Evolutionary conservation across 2,888 invertebrate species (phyloP).

Genomic region (Hypena proboscidalis): DNA sequence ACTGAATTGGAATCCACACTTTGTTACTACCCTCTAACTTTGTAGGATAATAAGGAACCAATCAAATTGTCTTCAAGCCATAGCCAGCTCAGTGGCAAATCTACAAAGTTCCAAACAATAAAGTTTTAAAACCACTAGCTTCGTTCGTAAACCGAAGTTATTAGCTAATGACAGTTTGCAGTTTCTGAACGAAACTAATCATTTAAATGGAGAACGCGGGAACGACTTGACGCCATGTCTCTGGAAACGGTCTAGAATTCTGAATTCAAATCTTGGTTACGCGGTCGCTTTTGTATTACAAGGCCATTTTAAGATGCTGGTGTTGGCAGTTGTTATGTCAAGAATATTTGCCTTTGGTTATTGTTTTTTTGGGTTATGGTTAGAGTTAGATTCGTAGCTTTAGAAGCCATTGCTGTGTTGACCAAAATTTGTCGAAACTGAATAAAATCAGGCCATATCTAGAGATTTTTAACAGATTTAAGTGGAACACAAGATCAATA

Average conservation of each 20-base stretch:
- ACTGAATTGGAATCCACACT: no score
- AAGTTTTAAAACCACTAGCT: slow-evolving; percentile 9
- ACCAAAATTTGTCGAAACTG: no score
- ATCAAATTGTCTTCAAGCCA: not conserved
- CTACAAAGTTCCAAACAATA: slow-evolving; percentile 1
- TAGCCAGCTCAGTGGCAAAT: not conserved
- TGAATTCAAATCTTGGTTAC: not conserved
- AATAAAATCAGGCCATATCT: not conserved
- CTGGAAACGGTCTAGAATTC: not conserved
- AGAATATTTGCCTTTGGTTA: no score
- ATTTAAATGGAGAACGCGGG: slow-evolving; percentile 11
- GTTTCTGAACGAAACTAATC: slow-evolving; percentile 12
- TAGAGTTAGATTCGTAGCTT: no score
- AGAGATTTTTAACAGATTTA: not conserved
- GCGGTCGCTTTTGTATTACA: not conserved
- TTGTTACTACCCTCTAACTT: no score
- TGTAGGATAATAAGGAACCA: not conserved
- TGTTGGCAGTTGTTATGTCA: no score
- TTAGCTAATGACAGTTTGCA: slow-evolving; percentile 12
- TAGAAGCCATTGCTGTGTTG: no score
- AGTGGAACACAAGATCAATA: slow-evolving; percentile 1
- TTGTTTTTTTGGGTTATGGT: no score
- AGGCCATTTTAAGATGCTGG: no score
- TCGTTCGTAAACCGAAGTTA: slow-evolving; percentile 3
- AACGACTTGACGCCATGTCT: not conserved